These are phyloP conservation scores for Pogonus chalceus DNA, from an alignment of 1,140 invertebrate genomes.

Conservation along the genomic window DNA sequence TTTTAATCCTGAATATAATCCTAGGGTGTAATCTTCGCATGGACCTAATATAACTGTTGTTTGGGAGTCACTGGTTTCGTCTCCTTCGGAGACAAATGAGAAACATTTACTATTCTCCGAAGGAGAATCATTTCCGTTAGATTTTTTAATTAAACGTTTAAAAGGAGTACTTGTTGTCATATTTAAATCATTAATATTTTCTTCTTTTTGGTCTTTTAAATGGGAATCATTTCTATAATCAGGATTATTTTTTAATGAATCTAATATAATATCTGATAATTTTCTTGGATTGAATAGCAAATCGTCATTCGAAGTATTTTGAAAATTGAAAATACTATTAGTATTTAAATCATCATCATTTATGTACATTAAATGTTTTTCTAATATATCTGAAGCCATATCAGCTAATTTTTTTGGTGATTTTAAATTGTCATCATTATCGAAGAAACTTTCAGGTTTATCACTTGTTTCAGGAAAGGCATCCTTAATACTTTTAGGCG, in stretches of 20 bases:
- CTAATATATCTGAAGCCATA: too few species aligned
- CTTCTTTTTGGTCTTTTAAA: neutral
- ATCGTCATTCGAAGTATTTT: neutral
- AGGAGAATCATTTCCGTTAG: neutral
- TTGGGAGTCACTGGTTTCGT: neutral
- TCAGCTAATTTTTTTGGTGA: neutral
- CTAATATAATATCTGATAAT: too few species aligned
- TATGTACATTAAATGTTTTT: too few species aligned
- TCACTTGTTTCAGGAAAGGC: neutral
- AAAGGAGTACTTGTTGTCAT: neutral
- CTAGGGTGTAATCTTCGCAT: conserved; percentile 43
- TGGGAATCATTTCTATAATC: too few species aligned
- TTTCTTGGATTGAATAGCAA: too few species aligned
- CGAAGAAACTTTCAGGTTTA: neutral
- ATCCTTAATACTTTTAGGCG: neutral
- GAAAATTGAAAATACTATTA: too few species aligned
- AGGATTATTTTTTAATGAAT: too few species aligned
- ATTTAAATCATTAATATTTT: neutral
- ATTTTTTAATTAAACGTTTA: neutral
- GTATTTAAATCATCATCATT: too few species aligned
- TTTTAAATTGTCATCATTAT: neutral
- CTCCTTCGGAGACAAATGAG: neutral
- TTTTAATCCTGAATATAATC: conserved; percentile 42
- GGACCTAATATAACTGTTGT: conserved; percentile 43
- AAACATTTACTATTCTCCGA: neutral